Conservation (phyloP, 2,797 vertebrate genomes). For the Sandelia bainsii region DNA sequence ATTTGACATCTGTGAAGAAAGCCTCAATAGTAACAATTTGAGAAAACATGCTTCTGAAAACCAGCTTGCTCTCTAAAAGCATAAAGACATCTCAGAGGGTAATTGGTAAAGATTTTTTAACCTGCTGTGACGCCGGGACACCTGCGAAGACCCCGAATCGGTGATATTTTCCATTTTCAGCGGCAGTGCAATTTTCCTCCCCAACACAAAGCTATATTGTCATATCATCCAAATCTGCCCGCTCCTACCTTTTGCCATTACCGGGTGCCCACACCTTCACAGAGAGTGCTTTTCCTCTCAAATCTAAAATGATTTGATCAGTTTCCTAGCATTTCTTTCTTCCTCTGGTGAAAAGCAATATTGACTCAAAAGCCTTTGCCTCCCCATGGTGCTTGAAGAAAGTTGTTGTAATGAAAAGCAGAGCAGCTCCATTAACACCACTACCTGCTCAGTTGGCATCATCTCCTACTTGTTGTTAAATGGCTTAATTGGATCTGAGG, state of each 20-base stretch:
- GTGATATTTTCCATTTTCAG: conserved; percentile 54
- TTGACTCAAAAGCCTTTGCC: conserved; percentile 55
- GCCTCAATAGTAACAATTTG: background rate
- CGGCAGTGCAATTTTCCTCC: conserved; percentile 9
- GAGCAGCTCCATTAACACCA: conserved; percentile 60
- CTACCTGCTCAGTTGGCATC: conserved; percentile 54
- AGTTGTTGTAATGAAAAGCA: conserved; percentile 65
- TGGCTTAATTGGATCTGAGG: conserved; percentile 58
- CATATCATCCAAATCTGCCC: conserved; percentile 41
- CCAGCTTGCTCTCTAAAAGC: conserved; percentile 20
- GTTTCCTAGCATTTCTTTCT: conserved; percentile 32
- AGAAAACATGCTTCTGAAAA: conserved; percentile 22
- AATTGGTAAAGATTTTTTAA: conserved; percentile 32
- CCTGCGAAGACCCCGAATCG: conserved; percentile 26
- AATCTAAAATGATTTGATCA: conserved; percentile 63
- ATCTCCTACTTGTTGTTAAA: conserved; percentile 64
- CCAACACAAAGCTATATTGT: conserved; percentile 31
- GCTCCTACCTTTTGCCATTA: conserved; percentile 27
- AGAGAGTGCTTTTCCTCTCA: conserved; percentile 44
- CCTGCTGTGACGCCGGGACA: conserved; percentile 15
- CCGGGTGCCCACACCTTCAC: conserved; percentile 28
- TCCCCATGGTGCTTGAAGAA: conserved; percentile 47
- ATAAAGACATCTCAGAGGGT: conserved; percentile 26
- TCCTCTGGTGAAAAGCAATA: conserved; percentile 52
- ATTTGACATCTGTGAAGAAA: conserved; percentile 22